Evolutionary conservation across 2,113 vertebrate genomes (phyloP).

Genomic region (Oryzias curvinotus): DNA sequence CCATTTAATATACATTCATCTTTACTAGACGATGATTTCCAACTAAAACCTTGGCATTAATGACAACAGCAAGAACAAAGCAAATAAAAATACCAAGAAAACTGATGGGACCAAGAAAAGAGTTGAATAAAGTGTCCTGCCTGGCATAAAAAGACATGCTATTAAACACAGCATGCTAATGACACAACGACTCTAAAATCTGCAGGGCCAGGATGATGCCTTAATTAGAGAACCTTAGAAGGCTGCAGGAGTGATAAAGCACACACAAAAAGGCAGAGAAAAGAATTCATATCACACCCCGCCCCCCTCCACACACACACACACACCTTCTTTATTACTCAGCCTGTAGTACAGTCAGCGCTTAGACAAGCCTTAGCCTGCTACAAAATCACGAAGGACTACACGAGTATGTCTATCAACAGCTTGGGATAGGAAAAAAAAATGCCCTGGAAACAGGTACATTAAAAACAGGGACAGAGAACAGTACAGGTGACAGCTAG

Average conservation of each 20-base stretch:
- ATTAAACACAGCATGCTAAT: conserved; percentile 68
- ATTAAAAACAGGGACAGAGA: too few species aligned
- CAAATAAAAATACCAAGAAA: conserved; percentile 24
- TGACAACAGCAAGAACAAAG: conserved; percentile 6
- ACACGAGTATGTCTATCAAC: conserved; percentile 23
- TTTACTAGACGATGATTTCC: background rate
- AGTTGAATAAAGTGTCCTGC: conserved; percentile 46
- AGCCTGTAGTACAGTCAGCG: conserved; percentile 42
- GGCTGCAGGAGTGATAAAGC: conserved; percentile 58
- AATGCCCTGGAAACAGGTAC: conserved; percentile 6
- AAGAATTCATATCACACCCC: background rate
- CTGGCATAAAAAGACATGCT: conserved; percentile 43
- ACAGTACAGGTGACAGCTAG: too few species aligned
- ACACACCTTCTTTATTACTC: conserved; percentile 39
- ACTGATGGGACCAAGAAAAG: conserved; percentile 37
- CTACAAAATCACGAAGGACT: conserved; percentile 30
- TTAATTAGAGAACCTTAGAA: conserved; percentile 68
- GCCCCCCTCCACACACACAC: too few species aligned
- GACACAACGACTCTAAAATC: conserved; percentile 71
- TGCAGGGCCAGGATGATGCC: conserved; percentile 48
- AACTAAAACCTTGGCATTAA: conserved; percentile 2
- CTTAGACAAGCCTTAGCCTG: conserved; percentile 47
- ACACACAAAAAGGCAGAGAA: conserved; percentile 33
- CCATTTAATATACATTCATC: background rate
- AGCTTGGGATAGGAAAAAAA: background rate